A percentile compares a stretch with the other conserved stretches of the same genome.
These are phyloP conservation scores for Protaetia brevitarsis DNA, from an alignment of 1,140 invertebrate species.

Conservation along the genomic window DNA sequence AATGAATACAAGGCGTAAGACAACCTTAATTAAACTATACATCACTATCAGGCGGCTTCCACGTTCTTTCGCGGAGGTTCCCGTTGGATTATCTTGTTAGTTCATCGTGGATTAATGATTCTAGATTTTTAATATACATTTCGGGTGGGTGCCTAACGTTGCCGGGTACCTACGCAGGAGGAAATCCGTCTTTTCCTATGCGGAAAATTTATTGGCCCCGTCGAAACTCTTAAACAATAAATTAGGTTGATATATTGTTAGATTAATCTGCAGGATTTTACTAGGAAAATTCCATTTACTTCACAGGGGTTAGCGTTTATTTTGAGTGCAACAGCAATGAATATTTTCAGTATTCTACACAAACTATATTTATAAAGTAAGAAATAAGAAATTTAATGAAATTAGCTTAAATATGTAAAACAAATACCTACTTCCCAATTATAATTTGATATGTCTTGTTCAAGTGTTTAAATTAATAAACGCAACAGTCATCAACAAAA, in stretches of 20 bases:
- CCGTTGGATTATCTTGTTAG: constrained; percentile 39
- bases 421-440: too few species aligned
- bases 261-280: constrained; percentile 2
- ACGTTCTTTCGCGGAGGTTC: constrained; percentile 30
- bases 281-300: constrained; percentile 3
- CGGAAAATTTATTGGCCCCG: background rate
- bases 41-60: constrained; percentile 43
- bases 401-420: too few species aligned
- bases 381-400: too few species aligned
- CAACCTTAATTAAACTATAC: constrained; percentile 48
- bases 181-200: background rate
- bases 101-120: constrained; percentile 44
- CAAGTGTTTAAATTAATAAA: too few species aligned
- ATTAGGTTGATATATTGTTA: constrained; percentile 14
- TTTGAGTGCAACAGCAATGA: too few species aligned
- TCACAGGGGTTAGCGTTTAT: background rate
- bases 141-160: constrained; percentile 17
- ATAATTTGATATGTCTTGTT: too few species aligned
- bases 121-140: constrained; percentile 45
- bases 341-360: too few species aligned
- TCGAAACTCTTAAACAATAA: constrained; percentile 14
- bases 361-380: too few species aligned
- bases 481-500: too few species aligned
- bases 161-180: background rate
- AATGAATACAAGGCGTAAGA: constrained; percentile 48